Evolutionary conservation across 1,140 invertebrate species (phyloP).

Genomic region (Calliopsis andreniformis): DNA sequence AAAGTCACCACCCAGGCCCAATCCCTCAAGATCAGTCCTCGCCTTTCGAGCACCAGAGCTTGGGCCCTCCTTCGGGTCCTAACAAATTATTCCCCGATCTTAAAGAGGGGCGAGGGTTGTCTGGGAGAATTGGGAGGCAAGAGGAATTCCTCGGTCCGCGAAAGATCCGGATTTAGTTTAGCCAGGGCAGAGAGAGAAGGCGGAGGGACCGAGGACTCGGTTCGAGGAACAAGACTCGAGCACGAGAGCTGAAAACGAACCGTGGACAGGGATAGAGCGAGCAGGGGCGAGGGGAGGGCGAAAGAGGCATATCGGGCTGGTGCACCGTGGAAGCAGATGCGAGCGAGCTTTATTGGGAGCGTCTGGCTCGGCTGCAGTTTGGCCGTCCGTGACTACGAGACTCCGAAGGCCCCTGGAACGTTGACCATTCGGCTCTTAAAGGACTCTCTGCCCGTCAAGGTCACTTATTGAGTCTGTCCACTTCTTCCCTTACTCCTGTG

Average conservation of each 20-base stretch:
- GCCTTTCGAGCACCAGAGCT: no score
- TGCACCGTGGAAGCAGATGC: slow-evolving; percentile 60
- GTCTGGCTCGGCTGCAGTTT: slow-evolving; percentile 73
- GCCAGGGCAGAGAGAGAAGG: not conserved
- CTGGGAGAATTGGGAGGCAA: slow-evolving; percentile 41
- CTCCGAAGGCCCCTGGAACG: slow-evolving; percentile 76
- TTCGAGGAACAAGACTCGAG: slow-evolving; percentile 1
- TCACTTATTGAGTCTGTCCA: slow-evolving; percentile 66
- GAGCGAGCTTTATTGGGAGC: slow-evolving; percentile 72
- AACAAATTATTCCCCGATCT: slow-evolving; percentile 24
- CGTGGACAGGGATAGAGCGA: not conserved
- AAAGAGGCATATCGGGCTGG: slow-evolving; percentile 3
- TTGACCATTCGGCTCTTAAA: slow-evolving; percentile 76
- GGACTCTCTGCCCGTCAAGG: slow-evolving; percentile 72
- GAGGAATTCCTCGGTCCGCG: slow-evolving; percentile 49
- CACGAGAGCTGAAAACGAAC: not conserved
- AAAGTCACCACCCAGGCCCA: no score
- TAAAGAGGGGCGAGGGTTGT: slow-evolving; percentile 19
- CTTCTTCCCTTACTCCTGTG: slow-evolving; percentile 40
- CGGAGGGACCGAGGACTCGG: slow-evolving; percentile 6
- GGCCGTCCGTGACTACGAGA: slow-evolving; percentile 73
- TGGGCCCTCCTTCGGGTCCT: no score
- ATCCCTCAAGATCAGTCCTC: no score
- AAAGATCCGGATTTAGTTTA: slow-evolving; percentile 61
- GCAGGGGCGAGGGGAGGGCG: not conserved